A percentile compares a stretch with the other conserved stretches of the same genome.
These are phyloP conservation scores for Monopterus albus DNA, from an alignment of 2,113 vertebrate genomes.

Conservation along the genomic window DNA sequence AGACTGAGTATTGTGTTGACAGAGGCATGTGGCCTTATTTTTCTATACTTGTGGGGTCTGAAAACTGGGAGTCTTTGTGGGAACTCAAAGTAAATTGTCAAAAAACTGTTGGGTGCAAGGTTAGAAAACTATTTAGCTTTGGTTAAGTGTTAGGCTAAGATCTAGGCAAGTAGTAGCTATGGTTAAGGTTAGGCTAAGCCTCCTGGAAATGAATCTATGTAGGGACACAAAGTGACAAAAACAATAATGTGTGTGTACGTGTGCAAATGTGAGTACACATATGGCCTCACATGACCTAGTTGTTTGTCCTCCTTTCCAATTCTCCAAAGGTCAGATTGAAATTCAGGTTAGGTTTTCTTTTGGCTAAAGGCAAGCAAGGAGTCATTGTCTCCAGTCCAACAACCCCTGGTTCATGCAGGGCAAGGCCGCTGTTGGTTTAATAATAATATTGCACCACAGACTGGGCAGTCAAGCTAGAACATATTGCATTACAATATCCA, in stretches of 20 bases:
- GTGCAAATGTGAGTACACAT: slow-evolving; percentile 2
- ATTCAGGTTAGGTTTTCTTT: slow-evolving; percentile 72
- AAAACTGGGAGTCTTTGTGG: too few species aligned
- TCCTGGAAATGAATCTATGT: too few species aligned
- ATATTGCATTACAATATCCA: slow-evolving; percentile 36
- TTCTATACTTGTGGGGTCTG: too few species aligned
- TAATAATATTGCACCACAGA: slow-evolving; percentile 52
- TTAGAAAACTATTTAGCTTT: too few species aligned
- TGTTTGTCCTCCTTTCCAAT: slow-evolving; percentile 67
- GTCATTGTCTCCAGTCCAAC: slow-evolving; percentile 55
- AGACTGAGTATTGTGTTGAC: background rate
- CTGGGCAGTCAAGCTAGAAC: slow-evolving; percentile 2
- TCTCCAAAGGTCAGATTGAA: slow-evolving; percentile 66
- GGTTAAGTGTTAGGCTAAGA: too few species aligned
- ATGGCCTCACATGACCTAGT: slow-evolving; percentile 56
- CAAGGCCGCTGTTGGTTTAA: slow-evolving; percentile 46
- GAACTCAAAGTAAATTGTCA: too few species aligned
- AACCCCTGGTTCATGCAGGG: slow-evolving; percentile 38
- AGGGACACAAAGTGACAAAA: too few species aligned
- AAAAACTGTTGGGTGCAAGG: too few species aligned
- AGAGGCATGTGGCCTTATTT: too few species aligned
- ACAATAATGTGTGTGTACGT: background rate
- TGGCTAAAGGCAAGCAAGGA: slow-evolving; percentile 46
- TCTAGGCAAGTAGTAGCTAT: too few species aligned
- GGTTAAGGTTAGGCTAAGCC: too few species aligned